These are phyloP conservation scores for Pantelozetes paolii DNA, from an alignment of 2,888 invertebrate species.

Conservation along the genomic window DNA sequence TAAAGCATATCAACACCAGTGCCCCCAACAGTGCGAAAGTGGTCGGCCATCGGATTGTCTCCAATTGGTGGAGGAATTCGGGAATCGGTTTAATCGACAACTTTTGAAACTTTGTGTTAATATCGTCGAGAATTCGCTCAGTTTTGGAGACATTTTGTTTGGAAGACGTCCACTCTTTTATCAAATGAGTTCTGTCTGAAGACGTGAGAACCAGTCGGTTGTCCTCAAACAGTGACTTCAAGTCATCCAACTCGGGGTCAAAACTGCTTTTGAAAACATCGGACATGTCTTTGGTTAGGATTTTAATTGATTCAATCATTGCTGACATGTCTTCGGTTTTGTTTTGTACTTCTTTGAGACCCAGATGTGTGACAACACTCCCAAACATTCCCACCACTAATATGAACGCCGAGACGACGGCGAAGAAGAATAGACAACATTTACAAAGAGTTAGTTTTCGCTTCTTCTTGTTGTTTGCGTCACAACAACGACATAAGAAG, in stretches of 20 bases:
- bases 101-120: slow-evolving; percentile 47
- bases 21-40: slow-evolving; percentile 82
- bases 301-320: slow-evolving; percentile 41
- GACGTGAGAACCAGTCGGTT: slow-evolving; percentile 30
- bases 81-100: slow-evolving; percentile 46
- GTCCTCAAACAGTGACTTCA: slow-evolving; percentile 38
- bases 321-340: slow-evolving; percentile 41
- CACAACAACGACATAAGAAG: slow-evolving; percentile 90
- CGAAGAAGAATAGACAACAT: slow-evolving; percentile 42
- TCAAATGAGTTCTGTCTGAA: slow-evolving; percentile 14
- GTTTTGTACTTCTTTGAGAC: slow-evolving; percentile 59
- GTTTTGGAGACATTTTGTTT: slow-evolving; percentile 45
- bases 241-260: slow-evolving; percentile 40
- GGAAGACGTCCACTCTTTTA: slow-evolving; percentile 4
- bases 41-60: slow-evolving; percentile 69
- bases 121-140: slow-evolving; percentile 46
- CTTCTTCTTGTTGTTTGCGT: slow-evolving; percentile 76
- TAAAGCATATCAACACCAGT: slow-evolving; percentile 78
- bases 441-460: slow-evolving; percentile 41
- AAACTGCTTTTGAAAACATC: slow-evolving; percentile 39
- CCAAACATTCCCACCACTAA: slow-evolving; percentile 84
- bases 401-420: slow-evolving; percentile 58
- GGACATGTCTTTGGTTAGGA: slow-evolving; percentile 39
- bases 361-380: slow-evolving; percentile 89
- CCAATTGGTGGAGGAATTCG: slow-evolving; percentile 50